Evolutionary conservation across 2,113 vertebrate genomes (phyloP).

Genomic region (Tautogolabrus adspersus): DNA sequence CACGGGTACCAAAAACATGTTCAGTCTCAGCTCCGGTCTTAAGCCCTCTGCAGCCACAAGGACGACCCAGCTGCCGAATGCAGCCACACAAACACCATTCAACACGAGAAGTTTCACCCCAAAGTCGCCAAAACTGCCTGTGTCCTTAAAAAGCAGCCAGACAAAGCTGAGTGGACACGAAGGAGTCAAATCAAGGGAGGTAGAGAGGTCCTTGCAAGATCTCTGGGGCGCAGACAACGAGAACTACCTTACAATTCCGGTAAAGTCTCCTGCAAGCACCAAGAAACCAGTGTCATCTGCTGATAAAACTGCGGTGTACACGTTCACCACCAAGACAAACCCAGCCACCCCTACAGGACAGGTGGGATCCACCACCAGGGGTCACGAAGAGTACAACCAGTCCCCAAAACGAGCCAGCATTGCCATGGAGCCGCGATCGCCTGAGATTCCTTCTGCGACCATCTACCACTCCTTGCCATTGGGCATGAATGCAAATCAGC

Average conservation of each 20-base stretch:
- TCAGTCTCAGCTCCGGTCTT: slow-evolving; percentile 60
- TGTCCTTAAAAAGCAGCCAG: slow-evolving; percentile 55
- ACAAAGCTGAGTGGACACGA: slow-evolving; percentile 26
- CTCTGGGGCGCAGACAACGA: slow-evolving; percentile 79
- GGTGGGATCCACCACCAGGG: slow-evolving; percentile 9
- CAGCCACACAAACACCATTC: slow-evolving; percentile 37
- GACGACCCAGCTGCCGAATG: slow-evolving; percentile 26
- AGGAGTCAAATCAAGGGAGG: slow-evolving; percentile 27
- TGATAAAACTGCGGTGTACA: slow-evolving; percentile 64
- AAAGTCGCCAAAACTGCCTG: slow-evolving; percentile 61
- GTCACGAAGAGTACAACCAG: slow-evolving; percentile 39
- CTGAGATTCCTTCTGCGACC: slow-evolving; percentile 80
- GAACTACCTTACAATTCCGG: slow-evolving; percentile 89
- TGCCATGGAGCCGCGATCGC: slow-evolving; percentile 74
- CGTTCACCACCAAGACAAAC: slow-evolving; percentile 68
- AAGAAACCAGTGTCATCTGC: slow-evolving; percentile 18
- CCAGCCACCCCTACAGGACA: slow-evolving; percentile 57
- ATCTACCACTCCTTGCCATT: slow-evolving; percentile 85
- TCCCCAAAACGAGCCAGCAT: slow-evolving; percentile 61
- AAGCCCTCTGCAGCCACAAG: slow-evolving; percentile 49
- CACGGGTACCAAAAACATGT: slow-evolving; percentile 36
- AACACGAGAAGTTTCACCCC: slow-evolving; percentile 50
- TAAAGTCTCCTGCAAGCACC: slow-evolving; percentile 76
- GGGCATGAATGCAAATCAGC: slow-evolving; percentile 74
- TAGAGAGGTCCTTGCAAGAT: slow-evolving; percentile 48